phyloP scores from a whole-genome alignment of 2,113 vertebrate genomes.

The Hymenochirus boettgeri region DNA sequence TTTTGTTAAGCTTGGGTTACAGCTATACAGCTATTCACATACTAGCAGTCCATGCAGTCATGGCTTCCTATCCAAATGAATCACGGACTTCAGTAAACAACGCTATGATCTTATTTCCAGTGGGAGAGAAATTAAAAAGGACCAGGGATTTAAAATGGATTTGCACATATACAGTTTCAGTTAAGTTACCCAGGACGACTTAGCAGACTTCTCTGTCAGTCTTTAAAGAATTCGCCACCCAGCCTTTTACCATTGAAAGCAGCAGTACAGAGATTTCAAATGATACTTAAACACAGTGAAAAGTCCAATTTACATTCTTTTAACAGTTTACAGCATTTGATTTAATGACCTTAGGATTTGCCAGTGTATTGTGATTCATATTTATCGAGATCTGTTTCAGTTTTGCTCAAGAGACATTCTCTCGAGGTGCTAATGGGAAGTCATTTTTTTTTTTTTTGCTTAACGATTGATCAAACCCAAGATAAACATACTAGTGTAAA shows the following conservation, averaged over 20 bases:
- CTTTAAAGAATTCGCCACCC: slow-evolving; percentile 71
- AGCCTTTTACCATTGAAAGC: slow-evolving; percentile 47
- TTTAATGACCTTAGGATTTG: slow-evolving; percentile 65
- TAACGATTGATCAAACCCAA: slow-evolving; percentile 24
- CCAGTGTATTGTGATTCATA: slow-evolving; percentile 66
- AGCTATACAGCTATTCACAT: slow-evolving; percentile 72
- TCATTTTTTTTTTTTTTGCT: slow-evolving; percentile 20
- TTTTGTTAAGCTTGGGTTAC: slow-evolving; percentile 75
- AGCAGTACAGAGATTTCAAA: slow-evolving; percentile 45
- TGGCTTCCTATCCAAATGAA: slow-evolving; percentile 80
- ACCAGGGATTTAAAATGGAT: slow-evolving; percentile 85
- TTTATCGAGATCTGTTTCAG: slow-evolving; percentile 8
- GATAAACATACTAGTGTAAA: slow-evolving; percentile 11
- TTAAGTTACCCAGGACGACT: slow-evolving; percentile 79
- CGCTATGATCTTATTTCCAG: slow-evolving; percentile 84
- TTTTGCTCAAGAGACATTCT: background rate
- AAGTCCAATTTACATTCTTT: slow-evolving; percentile 67
- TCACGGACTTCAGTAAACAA: slow-evolving; percentile 82
- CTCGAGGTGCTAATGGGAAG: slow-evolving; percentile 19
- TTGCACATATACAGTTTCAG: slow-evolving; percentile 95
- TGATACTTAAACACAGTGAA: slow-evolving; percentile 49
- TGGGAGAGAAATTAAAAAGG: slow-evolving; percentile 75
- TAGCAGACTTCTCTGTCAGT: slow-evolving; percentile 67
- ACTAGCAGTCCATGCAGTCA: slow-evolving; percentile 62
- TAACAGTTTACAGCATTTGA: slow-evolving; percentile 53